Conservation (phyloP, 2,113 vertebrate species). For the Tachysurus vachellii region DNA sequence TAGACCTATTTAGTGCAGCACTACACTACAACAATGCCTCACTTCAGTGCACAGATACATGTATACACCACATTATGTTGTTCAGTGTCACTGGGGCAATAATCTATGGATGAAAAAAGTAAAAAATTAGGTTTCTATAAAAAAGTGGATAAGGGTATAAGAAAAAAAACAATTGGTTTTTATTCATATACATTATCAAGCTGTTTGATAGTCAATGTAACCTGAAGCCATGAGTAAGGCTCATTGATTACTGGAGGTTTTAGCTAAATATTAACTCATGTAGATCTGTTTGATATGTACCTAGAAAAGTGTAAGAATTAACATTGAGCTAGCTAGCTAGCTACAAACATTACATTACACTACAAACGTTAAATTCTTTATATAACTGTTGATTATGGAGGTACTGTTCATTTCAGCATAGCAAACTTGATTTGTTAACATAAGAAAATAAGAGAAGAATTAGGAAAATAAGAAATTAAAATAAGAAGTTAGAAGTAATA, state of each 20-base stretch:
- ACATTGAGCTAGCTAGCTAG: background rate
- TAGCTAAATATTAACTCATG: background rate
- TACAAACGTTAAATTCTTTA: background rate
- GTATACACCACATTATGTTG: background rate
- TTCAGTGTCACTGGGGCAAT: background rate
- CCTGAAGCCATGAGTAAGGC: background rate
- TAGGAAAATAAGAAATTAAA: no score
- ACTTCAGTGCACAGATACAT: constrained; percentile 32
- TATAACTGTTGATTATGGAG: background rate
- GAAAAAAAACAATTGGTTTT: no score
- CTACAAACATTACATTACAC: background rate
- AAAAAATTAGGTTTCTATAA: background rate
- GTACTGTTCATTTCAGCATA: background rate
- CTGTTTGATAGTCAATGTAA: background rate
- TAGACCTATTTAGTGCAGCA: constrained; percentile 48
- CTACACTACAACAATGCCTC: constrained; percentile 21
- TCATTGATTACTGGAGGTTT: background rate
- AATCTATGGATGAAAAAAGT: background rate
- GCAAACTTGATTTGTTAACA: background rate
- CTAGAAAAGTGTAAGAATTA: background rate
- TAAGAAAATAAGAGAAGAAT: background rate
- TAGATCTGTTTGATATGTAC: background rate
- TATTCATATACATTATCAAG: background rate
- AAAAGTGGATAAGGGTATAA: background rate
- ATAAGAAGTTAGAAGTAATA: no score